Evolutionary conservation across 2,113 vertebrate genomes (phyloP).

Genomic region (Nanorana parkeri): DNA sequence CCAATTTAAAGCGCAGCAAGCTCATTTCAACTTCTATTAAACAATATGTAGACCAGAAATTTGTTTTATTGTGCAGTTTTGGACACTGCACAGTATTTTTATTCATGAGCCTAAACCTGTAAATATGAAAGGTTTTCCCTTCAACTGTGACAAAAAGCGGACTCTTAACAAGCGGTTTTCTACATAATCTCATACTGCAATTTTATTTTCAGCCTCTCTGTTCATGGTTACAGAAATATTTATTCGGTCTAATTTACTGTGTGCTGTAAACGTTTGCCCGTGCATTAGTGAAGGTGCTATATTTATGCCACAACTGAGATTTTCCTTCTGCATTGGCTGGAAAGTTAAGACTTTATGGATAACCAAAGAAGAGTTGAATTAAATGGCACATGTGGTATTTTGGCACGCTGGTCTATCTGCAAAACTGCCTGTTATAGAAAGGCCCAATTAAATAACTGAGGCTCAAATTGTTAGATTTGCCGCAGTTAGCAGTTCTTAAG

Average conservation of each 20-base stretch:
- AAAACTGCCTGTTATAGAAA: background rate
- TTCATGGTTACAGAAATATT: conserved; percentile 58
- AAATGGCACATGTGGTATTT: conserved; percentile 29
- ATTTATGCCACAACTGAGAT: conserved; percentile 61
- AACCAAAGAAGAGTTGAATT: conserved; percentile 50
- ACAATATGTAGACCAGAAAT: conserved; percentile 59
- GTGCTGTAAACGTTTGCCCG: conserved; percentile 53
- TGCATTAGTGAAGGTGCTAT: conserved; percentile 32
- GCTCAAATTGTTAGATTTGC: background rate
- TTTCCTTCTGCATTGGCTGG: conserved; percentile 53
- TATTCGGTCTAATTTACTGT: conserved; percentile 51
- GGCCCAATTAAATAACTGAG: background rate
- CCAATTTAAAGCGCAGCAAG: conserved; percentile 60
- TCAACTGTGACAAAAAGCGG: conserved; percentile 55
- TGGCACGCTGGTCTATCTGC: background rate
- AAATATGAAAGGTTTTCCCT: conserved; percentile 61
- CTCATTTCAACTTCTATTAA: conserved; percentile 61
- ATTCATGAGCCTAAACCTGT: conserved; percentile 57
- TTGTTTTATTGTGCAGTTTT: conserved; percentile 60
- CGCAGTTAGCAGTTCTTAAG: background rate
- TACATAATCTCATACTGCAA: conserved; percentile 51
- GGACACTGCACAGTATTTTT: conserved; percentile 59
- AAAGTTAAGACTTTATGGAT: conserved; percentile 40
- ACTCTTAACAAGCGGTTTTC: conserved; percentile 58
- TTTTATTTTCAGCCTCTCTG: conserved; percentile 54